A percentile compares a stretch with the other conserved stretches of the same genome.
Evolutionary conservation across 1,140 invertebrate species (phyloP).

Genomic region (Lethocerus indicus): DNA sequence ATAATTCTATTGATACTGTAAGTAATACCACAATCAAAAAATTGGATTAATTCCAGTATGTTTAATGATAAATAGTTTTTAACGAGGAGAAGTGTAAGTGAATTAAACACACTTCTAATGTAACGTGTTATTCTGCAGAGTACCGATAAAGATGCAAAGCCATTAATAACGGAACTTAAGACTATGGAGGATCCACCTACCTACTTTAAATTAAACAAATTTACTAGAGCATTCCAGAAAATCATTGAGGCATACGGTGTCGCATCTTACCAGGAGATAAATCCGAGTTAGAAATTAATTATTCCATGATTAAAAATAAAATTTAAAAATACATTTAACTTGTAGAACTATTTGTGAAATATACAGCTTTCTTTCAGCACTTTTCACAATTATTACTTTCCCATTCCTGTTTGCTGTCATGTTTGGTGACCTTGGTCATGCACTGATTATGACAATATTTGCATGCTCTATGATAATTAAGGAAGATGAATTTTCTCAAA

Average conservation of each 20-base stretch:
- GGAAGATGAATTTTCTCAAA: conserved; percentile 26
- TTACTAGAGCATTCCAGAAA: conserved; percentile 86
- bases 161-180: not conserved
- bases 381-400: conserved; percentile 33
- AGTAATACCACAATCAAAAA: not conserved
- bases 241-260: conserved; percentile 96
- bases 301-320: not conserved
- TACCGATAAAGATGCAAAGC: not conserved
- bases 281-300: conserved; percentile 46
- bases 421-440: conserved; percentile 45
- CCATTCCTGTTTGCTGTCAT: conserved; percentile 47
- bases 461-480: conserved; percentile 35
- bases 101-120: not conserved
- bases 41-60: not conserved
- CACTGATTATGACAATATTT: conserved; percentile 33
- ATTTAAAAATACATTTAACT: not conserved
- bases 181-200: conserved; percentile 76
- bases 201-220: conserved; percentile 93
- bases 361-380: conserved; percentile 20
- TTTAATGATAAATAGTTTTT: not conserved
- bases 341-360: not conserved
- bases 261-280: conserved; percentile 87
- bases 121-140: not conserved
- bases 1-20: conserved; percentile 55
- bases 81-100: not conserved